These are phyloP conservation scores for Cherax destructor DNA, from an alignment of 1,140 invertebrate genomes.

Conservation along the genomic window DNA sequence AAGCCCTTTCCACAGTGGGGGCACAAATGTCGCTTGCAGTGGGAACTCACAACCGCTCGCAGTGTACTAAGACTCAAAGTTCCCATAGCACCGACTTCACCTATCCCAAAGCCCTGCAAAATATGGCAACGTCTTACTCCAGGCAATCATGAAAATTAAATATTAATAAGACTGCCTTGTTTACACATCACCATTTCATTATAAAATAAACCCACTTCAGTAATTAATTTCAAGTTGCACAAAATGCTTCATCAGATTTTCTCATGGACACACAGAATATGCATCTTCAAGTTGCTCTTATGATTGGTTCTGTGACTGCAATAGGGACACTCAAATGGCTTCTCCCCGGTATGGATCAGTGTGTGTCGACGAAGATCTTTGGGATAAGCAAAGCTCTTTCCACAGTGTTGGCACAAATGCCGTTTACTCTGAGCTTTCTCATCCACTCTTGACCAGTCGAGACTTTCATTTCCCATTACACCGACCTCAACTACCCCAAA, in stretches of 20 bases:
- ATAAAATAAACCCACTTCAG: neutral
- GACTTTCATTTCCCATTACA: conserved; percentile 3
- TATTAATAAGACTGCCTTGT: conserved; percentile 29
- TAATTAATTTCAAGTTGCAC: neutral
- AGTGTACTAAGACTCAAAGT: conserved; percentile 62
- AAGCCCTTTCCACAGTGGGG: conserved; percentile 61
- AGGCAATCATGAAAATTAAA: conserved; percentile 27
- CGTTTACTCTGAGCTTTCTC: conserved; percentile 3
- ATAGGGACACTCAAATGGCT: conserved; percentile 16
- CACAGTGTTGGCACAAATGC: conserved; percentile 26
- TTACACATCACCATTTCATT: conserved; percentile 10
- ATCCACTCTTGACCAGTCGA: conserved; percentile 9
- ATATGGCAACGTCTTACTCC: conserved; percentile 67
- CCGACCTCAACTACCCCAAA: conserved; percentile 33
- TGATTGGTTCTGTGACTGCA: conserved; percentile 26
- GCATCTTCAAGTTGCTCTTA: conserved; percentile 47
- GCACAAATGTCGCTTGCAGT: conserved; percentile 65
- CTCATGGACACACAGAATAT: conserved; percentile 23
- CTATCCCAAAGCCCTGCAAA: conserved; percentile 67
- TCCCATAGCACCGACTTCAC: conserved; percentile 66
- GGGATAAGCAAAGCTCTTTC: conserved; percentile 23
- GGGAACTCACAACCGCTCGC: conserved; percentile 61
- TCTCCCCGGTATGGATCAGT: conserved; percentile 7
- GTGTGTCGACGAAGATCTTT: conserved; percentile 22
- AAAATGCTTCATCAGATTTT: conserved; percentile 10